Conservation (phyloP, 2,113 vertebrate species). For the Circaetus gallicus region DNA sequence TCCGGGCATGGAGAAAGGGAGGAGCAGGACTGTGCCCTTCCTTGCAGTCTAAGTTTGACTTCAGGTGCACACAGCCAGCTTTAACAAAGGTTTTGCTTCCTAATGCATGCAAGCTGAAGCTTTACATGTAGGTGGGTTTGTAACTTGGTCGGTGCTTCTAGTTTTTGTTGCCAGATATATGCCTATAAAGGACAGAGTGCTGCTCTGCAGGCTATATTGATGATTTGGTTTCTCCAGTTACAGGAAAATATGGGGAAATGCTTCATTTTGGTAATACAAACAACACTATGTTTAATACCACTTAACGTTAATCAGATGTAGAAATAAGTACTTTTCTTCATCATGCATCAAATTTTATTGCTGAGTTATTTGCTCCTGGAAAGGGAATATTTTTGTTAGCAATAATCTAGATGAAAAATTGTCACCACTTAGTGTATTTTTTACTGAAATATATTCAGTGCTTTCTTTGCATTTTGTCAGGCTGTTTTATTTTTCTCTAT, state of each 20-base stretch:
- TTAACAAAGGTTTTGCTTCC: neutral
- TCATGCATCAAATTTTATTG: neutral
- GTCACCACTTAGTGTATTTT: neutral
- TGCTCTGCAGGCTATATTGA: neutral
- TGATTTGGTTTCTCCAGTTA: neutral
- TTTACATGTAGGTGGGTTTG: neutral
- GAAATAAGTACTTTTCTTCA: neutral
- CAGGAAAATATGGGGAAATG: neutral
- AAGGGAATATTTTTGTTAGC: neutral
- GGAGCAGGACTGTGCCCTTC: rapidly evolving
- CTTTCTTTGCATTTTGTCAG: neutral
- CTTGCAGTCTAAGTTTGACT: neutral
- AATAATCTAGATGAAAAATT: neutral
- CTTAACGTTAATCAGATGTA: neutral
- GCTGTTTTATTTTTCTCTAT: neutral
- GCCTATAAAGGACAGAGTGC: neutral
- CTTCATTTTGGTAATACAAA: neutral
- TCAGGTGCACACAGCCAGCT: neutral
- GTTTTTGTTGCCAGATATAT: neutral
- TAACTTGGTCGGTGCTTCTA: neutral
- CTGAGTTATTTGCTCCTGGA: neutral
- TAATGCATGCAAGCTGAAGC: neutral
- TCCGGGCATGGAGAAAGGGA: neutral
- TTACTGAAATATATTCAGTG: neutral
- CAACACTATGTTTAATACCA: neutral